These are phyloP conservation scores for Paedocypris sp. DNA, from an alignment of 2,113 vertebrate genomes.

Conservation along the genomic window DNA sequence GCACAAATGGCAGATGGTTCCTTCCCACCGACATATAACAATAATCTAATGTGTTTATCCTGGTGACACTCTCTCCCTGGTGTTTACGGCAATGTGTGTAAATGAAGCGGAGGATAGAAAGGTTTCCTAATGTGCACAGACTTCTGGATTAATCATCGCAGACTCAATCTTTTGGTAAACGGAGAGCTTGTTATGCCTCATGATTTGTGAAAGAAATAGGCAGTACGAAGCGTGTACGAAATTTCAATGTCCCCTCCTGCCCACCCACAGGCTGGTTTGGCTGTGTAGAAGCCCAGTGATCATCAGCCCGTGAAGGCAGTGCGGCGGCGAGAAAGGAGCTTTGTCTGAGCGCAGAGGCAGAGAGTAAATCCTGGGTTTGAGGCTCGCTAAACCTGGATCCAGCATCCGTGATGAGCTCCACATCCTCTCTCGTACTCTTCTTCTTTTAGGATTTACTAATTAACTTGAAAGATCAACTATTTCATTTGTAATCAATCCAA, in stretches of 20 bases:
- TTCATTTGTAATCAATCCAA: too few relatives aligned
- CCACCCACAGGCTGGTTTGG: not conserved
- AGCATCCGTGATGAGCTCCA: too few relatives aligned
- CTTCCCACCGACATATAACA: too few relatives aligned
- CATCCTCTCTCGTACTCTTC: too few relatives aligned
- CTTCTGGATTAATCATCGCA: constrained; percentile 14
- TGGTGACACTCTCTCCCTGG: too few relatives aligned
- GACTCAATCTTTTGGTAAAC: constrained; percentile 21
- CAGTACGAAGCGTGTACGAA: not conserved
- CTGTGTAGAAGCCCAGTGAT: constrained; percentile 4
- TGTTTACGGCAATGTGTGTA: not conserved
- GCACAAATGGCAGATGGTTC: not conserved
- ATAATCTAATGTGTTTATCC: too few relatives aligned
- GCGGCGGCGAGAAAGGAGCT: not conserved
- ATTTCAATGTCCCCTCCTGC: not conserved
- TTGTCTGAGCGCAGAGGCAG: not conserved
- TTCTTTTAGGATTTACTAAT: too few relatives aligned
- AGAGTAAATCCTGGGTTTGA: not conserved
- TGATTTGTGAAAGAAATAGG: not conserved
- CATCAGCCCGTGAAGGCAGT: constrained; percentile 8
- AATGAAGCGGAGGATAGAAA: not conserved
- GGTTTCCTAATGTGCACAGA: not conserved
- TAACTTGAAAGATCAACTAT: too few relatives aligned
- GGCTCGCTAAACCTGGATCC: not conserved
- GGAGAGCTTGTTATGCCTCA: not conserved